A percentile compares a stretch with the other conserved stretches of the same genome.
Evolutionary conservation across 2,113 vertebrate species (phyloP).

Genomic region (Dasyornis broadbenti): DNA sequence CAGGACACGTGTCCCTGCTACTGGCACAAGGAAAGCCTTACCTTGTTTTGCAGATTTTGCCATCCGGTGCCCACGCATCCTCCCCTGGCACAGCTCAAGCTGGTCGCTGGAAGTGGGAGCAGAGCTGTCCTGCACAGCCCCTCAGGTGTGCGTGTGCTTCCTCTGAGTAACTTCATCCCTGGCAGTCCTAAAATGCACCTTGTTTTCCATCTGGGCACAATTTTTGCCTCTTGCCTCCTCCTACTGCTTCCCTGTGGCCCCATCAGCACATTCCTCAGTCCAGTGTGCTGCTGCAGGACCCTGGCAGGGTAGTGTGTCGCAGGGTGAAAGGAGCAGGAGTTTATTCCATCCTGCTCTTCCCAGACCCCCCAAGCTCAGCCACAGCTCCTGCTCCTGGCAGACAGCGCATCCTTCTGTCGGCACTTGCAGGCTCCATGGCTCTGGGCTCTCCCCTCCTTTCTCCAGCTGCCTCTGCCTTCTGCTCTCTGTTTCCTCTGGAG

Average conservation of each 20-base stretch:
- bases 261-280: not conserved
- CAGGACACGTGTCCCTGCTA: not conserved
- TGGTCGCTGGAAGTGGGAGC: not conserved
- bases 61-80: not conserved
- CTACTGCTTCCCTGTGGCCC: not conserved
- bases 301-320: rapidly evolving
- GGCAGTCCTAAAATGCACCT: not conserved
- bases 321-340: not conserved
- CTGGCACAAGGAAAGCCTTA: not conserved
- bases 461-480: not conserved
- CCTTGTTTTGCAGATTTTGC: not conserved
- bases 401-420: not conserved
- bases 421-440: not conserved
- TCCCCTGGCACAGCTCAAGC: not conserved
- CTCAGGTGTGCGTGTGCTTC: rapidly evolving
- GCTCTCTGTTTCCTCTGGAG: not conserved
- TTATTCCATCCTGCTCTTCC: not conserved
- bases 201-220: not conserved
- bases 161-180: not conserved
- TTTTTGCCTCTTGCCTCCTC: not conserved
- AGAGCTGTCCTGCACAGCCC: not conserved
- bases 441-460: not conserved
- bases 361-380: not conserved
- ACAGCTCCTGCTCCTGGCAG: not conserved
- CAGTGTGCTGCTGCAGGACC: not conserved